Base-by-base conservation (phyloP, 2,113 vertebrate genomes). In the Neodon shergylaensis region DNA sequence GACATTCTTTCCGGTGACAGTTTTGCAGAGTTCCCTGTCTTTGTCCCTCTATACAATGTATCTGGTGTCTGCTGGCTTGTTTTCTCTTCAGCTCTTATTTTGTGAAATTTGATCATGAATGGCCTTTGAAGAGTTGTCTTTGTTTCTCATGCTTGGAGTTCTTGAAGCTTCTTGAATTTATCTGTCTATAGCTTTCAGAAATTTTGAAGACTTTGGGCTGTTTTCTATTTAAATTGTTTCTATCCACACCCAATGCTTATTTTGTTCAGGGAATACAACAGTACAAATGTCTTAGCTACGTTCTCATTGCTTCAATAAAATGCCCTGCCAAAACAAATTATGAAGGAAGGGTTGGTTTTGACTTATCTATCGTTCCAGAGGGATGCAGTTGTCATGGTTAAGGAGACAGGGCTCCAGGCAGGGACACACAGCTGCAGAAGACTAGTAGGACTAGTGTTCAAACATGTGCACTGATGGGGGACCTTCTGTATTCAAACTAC, bases 191-290 rank as follows among this genome's bases (percentile, higher is more conserved):
- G 7, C 47, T 77, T 95, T 82, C 42, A 76, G 87, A 54, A 92
- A 84, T 47, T 39, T 47, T 92, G 24, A 19, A 44, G 3, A 61
- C 63, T 21, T 26, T 31, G 10, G 31, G 28, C 9, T 24, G 81
- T 58, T 86, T 28, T 72, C 70, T 92, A 39, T 94, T 90, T 66
- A 76, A 89, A 81, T 63, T 58, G 49, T 91, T n/a, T 24, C n/a
- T 84, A 58, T 58, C 52, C 12, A 7, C 39, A 33, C 1, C 8
- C 22, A 31, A 77, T 8, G 7, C 4, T 85, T 66, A n/a, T 86
- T 76, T 42, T 54, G 24, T 87, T 90, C 17, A 82, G 36, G 11
- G 19, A 77, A 24, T 77, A 12, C 7, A 82, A 65, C 47, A 44
- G 16, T 10, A 78, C 33, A 66, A 65, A 33, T 36, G n/a, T 11